phyloP scores from a whole-genome alignment of 2,797 vertebrate genomes.

The Oceanodroma leucorhoa region DNA sequence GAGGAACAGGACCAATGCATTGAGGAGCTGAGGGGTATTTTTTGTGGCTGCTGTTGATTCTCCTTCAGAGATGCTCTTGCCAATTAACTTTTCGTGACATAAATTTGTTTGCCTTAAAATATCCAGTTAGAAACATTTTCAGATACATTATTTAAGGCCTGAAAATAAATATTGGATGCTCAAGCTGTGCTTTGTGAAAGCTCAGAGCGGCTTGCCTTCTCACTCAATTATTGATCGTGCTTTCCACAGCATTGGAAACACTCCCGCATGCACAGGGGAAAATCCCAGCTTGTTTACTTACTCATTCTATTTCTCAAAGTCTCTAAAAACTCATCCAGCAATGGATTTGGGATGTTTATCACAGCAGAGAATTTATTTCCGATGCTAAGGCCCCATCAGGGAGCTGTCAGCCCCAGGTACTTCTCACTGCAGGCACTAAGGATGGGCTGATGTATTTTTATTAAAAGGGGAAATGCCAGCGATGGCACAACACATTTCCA shows the following conservation, averaged over 20 bases:
- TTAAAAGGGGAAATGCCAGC: background rate
- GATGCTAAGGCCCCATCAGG: background rate
- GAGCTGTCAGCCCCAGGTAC: background rate
- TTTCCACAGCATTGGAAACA: background rate
- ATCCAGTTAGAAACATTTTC: slow-evolving; percentile 19
- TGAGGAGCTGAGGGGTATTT: background rate
- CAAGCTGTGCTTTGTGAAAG: background rate
- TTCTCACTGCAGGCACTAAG: background rate
- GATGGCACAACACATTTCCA: background rate
- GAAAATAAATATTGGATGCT: slow-evolving; percentile 58
- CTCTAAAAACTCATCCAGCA: background rate
- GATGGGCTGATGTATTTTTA: background rate
- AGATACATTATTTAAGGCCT: slow-evolving; percentile 54
- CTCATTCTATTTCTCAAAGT: background rate
- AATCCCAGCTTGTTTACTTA: background rate
- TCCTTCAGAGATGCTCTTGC: background rate
- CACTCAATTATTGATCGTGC: slow-evolving; percentile 36
- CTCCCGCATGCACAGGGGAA: background rate
- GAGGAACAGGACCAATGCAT: background rate
- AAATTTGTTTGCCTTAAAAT: slow-evolving; percentile 53
- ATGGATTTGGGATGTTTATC: background rate
- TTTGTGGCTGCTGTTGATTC: background rate
- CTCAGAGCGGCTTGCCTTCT: background rate
- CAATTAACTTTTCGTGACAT: slow-evolving; percentile 46
- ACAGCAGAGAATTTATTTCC: background rate